Evolutionary conservation across 2,888 invertebrate genomes (phyloP).

Genomic region (Dilophus febrilis): DNA sequence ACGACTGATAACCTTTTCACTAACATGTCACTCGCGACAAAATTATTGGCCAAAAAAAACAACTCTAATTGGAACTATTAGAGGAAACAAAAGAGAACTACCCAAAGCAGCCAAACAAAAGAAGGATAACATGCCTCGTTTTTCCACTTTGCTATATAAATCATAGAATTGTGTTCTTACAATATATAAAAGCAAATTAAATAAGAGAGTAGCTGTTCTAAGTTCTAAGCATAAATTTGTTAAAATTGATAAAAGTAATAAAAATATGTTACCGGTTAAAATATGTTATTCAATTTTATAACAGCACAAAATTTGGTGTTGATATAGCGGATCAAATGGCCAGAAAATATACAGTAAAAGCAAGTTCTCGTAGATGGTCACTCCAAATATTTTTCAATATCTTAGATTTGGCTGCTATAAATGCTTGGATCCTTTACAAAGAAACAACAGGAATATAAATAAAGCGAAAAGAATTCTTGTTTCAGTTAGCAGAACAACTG

Average conservation of each 20-base stretch:
- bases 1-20: slow-evolving; percentile 5
- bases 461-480: too few species aligned
- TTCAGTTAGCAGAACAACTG: not conserved
- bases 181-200: not conserved
- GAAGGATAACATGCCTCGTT: not conserved
- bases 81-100: slow-evolving; percentile 12
- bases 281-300: too few species aligned
- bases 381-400: slow-evolving; percentile 7
- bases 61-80: slow-evolving; percentile 14
- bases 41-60: not conserved
- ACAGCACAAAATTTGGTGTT: slow-evolving; percentile 2
- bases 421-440: too few species aligned
- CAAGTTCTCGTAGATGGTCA: slow-evolving; percentile 7
- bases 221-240: slow-evolving; percentile 1
- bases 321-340: not conserved
- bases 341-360: slow-evolving; percentile 1
- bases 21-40: not conserved
- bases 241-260: not conserved
- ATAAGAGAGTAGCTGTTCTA: not conserved
- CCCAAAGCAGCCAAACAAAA: slow-evolving; percentile 4
- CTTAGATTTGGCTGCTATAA: too few species aligned
- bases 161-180: not conserved
- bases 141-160: not conserved
- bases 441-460: too few species aligned
- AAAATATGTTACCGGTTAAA: too few species aligned